Evolutionary conservation across 2,113 vertebrate genomes (phyloP).

Genomic region (Clarias magur): DNA sequence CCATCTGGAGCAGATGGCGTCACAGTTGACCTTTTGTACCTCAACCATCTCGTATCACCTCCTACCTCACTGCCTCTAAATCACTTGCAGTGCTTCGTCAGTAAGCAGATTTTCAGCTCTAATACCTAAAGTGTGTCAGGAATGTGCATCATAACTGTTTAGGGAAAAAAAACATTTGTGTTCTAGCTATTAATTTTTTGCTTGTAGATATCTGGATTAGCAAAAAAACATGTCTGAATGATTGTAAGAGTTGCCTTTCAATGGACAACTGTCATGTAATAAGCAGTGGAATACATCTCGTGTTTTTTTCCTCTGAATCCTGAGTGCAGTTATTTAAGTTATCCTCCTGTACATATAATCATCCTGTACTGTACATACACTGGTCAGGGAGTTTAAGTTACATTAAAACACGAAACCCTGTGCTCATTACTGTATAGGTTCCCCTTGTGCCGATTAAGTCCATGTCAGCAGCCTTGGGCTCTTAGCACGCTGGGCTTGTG

Average conservation of each 20-base stretch:
- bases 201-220: background rate
- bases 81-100: constrained; percentile 9
- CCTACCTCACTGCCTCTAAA: background rate
- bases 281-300: no score
- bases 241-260: background rate
- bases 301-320: background rate
- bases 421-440: no score
- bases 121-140: background rate
- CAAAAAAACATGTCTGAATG: background rate
- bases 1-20: constrained; percentile 7
- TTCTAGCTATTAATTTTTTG: background rate
- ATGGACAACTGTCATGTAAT: background rate
- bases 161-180: background rate
- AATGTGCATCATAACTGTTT: background rate
- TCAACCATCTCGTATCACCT: background rate
- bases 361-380: no score
- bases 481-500: no score
- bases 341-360: no score
- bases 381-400: no score
- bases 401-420: no score
- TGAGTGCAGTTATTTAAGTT: background rate
- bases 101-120: constrained; percentile 24
- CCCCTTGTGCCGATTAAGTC: no score
- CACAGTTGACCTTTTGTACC: background rate
- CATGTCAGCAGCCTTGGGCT: no score